A percentile compares a stretch with the other conserved stretches of the same genome.
Conservation (phyloP, 2,113 vertebrate genomes). For the Microcebus ravelobensis region DNA sequence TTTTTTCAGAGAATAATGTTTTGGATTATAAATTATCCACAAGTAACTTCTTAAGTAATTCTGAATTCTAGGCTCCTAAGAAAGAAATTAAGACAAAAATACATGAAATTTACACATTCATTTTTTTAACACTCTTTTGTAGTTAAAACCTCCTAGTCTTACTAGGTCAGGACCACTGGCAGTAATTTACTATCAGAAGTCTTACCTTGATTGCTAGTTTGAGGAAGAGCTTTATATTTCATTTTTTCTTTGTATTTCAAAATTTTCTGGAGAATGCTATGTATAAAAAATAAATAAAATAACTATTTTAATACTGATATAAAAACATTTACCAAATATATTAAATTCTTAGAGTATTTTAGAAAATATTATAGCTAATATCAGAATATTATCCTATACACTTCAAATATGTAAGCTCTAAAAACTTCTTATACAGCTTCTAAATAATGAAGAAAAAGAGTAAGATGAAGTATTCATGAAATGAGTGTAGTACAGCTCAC, state of each 20-base stretch:
- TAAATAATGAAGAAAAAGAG: neutral
- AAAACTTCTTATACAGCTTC: neutral
- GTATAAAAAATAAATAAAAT: slow-evolving; percentile 48
- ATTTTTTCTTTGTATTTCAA: slow-evolving; percentile 84
- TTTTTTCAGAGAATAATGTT: neutral
- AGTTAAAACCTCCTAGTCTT: neutral
- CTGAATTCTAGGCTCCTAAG: neutral
- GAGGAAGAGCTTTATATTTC: slow-evolving; percentile 64
- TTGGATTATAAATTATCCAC: neutral
- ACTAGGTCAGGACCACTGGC: neutral
- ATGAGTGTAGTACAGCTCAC: neutral
- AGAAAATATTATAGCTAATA: neutral
- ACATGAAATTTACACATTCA: neutral
- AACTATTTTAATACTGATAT: neutral
- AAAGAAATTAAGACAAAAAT: neutral
- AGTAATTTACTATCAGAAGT: neutral
- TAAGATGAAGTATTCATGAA: neutral
- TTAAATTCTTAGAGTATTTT: neutral
- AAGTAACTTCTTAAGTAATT: slow-evolving; percentile 22
- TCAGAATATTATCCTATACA: neutral
- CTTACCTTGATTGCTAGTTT: neutral
- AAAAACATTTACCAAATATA: neutral
- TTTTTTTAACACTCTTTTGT: neutral
- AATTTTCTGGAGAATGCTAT: slow-evolving; percentile 87
- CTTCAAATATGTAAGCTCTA: neutral